Base-by-base conservation (phyloP, 2,888 invertebrate genomes). In the Parapristionchus giblindavisi region DNA sequence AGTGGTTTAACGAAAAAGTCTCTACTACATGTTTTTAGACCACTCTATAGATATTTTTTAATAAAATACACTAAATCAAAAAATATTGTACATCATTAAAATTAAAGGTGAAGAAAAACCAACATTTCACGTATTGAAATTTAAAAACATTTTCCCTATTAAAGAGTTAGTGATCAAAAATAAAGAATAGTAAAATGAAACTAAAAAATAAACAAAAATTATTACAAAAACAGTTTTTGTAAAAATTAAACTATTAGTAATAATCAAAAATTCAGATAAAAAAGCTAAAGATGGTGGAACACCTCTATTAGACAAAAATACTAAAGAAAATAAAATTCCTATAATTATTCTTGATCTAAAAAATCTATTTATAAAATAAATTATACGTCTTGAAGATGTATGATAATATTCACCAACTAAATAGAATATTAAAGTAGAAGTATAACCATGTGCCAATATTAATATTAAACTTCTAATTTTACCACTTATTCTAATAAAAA, bases 121-220 rank as follows among this genome's bases (percentile, higher is more conserved):
- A 29, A 78, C 40, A 78, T 78, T 79, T 77, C 78, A 79, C n/a
- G 60, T 77, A 75, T 77, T 78, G 56, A 80, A 76, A 78, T 80
- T 78, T 60, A 79, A 48, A 68, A 79, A 80, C 14, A 65, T n/a
- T 75, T 81, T 81, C 48, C 81, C 81, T 43, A 81, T 79, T 51
- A 81, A 63, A 66, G 79, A 79, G 38, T 77, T 86, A 83, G 77
- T 88, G 84, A 75, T 87, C 86, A 68, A 81, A 82, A 81, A 88
- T 87, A 80, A 85, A 80, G 81, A 51, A 87, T 86, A 76, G 85
- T 88, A 73, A 79, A 77, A 83, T 86, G 89, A 70, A 84, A 87
- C 72, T 79, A 75, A 29, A 84, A 84, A 89, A 77, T 88, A 87
- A 79, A 88, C 83, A 77, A 87, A 80, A 73, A 89, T 75, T 68